phyloP scores from a whole-genome alignment of 2,113 vertebrate species.

The Toxotes jaculatrix region DNA sequence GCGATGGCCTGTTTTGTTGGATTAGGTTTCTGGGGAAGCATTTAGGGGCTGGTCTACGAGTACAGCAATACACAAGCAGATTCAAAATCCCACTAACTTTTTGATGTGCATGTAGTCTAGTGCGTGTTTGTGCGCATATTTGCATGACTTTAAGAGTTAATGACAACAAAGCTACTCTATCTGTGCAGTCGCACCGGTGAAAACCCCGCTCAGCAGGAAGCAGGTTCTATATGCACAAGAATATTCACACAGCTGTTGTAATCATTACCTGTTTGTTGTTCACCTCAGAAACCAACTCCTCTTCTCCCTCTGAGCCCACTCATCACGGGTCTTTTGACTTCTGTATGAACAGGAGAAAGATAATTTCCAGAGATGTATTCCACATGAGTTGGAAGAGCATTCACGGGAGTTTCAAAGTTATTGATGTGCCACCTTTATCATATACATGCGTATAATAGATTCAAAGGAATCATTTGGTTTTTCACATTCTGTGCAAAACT shows the following conservation, averaged over 20 bases:
- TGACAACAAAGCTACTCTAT: constrained; percentile 1
- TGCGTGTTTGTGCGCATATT: neutral
- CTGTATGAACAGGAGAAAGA: constrained; percentile 41
- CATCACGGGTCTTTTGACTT: constrained; percentile 49
- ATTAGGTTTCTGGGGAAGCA: constrained; percentile 76
- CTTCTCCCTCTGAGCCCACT: constrained; percentile 64
- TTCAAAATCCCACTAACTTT: neutral
- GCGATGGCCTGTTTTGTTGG: constrained; percentile 71
- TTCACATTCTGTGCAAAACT: neutral
- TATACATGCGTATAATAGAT: neutral
- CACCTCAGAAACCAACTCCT: constrained; percentile 51
- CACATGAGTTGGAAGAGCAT: neutral
- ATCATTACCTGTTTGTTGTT: constrained; percentile 75
- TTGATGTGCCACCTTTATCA: neutral
- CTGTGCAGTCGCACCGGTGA: neutral
- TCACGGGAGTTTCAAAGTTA: neutral
- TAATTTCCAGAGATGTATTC: constrained; percentile 45
- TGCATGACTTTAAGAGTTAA: neutral
- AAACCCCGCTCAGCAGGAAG: constrained; percentile 47
- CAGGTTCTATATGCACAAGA: constrained; percentile 1
- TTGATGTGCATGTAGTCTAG: neutral
- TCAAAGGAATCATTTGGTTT: neutral
- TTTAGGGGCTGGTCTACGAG: constrained; percentile 37
- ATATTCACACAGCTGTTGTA: constrained; percentile 73
- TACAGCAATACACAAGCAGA: neutral